Percentiles rank a stretch among this genome's conserved stretches.
phyloP scores from a whole-genome alignment of 2,888 invertebrate genomes.

The Xanthia icteritia region DNA sequence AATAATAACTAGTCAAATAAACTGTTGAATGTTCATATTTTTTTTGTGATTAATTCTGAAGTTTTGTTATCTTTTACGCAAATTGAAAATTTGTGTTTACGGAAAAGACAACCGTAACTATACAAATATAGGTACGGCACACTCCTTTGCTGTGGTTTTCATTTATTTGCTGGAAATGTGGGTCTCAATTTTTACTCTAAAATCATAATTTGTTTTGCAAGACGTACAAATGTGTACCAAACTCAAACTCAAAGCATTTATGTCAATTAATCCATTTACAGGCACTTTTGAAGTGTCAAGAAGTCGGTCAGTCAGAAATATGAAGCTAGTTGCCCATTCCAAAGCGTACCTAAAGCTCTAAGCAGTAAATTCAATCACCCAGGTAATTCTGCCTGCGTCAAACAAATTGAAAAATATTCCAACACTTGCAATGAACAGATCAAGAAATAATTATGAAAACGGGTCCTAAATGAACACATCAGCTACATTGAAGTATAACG shows the following conservation, averaged over 20 bases:
- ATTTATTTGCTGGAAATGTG: neutral
- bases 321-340: too few species aligned
- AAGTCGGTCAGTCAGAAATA: too few species aligned
- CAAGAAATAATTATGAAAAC: neutral
- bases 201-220: neutral
- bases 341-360: too few species aligned
- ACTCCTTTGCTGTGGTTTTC: neutral
- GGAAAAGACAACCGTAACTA: neutral
- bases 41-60: neutral
- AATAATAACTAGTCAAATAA: slow-evolving; percentile 11
- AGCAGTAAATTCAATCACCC: neutral
- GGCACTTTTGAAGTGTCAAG: too few species aligned
- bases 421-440: neutral
- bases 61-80: slow-evolving; percentile 26
- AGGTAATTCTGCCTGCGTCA: neutral
- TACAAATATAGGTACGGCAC: neutral
- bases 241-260: too few species aligned
- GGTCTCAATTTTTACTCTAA: neutral
- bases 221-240: neutral
- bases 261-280: too few species aligned
- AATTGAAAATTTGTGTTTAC: neutral
- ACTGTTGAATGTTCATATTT: slow-evolving; percentile 9
- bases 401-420: neutral
- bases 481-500: neutral
- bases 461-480: neutral